phyloP scores from a whole-genome alignment of 2,113 vertebrate genomes.

The Psephotus haematonotus region DNA sequence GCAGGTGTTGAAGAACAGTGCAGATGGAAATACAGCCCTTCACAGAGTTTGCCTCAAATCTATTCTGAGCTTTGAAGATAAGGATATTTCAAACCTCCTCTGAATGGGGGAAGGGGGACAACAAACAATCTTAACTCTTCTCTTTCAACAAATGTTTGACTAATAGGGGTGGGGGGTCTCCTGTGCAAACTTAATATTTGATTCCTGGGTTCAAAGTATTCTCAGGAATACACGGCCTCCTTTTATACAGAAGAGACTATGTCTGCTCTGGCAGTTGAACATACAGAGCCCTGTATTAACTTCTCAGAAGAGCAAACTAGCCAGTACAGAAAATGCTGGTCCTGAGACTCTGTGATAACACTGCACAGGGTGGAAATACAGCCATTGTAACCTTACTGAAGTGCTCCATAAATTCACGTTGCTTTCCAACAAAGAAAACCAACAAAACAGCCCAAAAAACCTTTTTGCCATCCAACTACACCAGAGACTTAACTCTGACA shows the following conservation, averaged over 20 bases:
- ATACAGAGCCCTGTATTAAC: background rate
- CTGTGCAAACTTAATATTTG: conserved; percentile 36
- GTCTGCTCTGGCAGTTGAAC: background rate
- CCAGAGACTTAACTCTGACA: background rate
- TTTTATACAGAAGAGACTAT: background rate
- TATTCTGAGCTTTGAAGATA: conserved; percentile 41
- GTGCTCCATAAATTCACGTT: background rate
- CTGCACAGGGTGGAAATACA: background rate
- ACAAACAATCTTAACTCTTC: conserved; percentile 45
- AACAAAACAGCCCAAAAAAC: background rate
- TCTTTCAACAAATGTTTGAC: conserved; percentile 49
- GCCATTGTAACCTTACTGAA: background rate
- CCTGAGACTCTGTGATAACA: background rate
- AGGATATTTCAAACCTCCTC: conserved; percentile 13
- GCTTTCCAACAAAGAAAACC: background rate
- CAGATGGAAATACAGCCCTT: background rate
- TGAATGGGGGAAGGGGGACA: background rate
- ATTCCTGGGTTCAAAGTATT: conserved; percentile 48
- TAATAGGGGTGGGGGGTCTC: conserved; percentile 32
- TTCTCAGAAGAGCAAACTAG: background rate
- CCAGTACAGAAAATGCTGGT: background rate
- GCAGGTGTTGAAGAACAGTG: conserved; percentile 26
- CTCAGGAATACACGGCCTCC: background rate
- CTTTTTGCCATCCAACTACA: background rate
- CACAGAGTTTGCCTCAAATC: background rate